Conservation (phyloP, 2,797 vertebrate species). For the Pipistrellus pygmaeus region DNA sequence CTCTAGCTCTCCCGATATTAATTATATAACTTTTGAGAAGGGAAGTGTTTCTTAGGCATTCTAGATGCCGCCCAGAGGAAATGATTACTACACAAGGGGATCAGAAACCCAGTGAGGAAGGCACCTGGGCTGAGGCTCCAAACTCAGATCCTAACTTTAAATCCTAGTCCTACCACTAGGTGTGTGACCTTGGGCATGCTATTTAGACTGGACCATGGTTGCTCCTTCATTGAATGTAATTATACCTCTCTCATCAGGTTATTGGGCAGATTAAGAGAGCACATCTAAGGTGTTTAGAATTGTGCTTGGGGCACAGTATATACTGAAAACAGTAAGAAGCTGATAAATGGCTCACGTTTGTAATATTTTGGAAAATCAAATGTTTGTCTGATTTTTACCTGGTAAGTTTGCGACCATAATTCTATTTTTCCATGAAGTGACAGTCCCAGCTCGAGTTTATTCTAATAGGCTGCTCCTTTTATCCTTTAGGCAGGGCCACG, state of each 20-base stretch:
- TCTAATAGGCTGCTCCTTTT: neutral
- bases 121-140: neutral
- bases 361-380: neutral
- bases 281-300: neutral
- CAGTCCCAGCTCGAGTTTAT: neutral
- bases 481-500: neutral
- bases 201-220: neutral
- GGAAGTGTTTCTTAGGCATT: neutral
- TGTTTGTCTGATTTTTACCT: neutral
- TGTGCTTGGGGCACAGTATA: neutral
- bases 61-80: neutral
- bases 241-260: neutral
- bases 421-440: neutral
- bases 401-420: neutral
- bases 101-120: neutral
- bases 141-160: neutral
- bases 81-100: neutral
- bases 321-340: neutral
- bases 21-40: neutral
- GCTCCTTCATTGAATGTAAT: neutral
- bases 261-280: neutral
- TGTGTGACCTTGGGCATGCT: neutral
- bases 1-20: neutral
- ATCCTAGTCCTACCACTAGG: neutral
- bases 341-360: neutral